A percentile compares a stretch with the other conserved stretches of the same genome.
Evolutionary conservation across 2,888 invertebrate species (phyloP).

Genomic region (Kuschelorhynchus macadamiae): DNA sequence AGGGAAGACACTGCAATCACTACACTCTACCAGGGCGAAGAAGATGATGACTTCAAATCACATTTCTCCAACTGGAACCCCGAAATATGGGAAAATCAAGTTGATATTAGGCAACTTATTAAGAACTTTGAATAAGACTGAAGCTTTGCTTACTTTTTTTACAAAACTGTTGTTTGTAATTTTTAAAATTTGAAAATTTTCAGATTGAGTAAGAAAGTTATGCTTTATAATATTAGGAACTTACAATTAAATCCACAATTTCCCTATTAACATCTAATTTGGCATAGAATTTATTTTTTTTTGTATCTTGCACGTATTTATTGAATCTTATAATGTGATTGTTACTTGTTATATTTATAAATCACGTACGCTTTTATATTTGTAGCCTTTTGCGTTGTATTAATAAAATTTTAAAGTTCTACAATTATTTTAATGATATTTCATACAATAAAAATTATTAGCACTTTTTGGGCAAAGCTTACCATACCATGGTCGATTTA

Average conservation of each 20-base stretch:
- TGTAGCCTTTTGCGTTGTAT: too few species aligned
- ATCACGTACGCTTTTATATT: too few species aligned
- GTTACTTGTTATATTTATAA: too few species aligned
- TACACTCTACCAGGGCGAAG: conserved; percentile 80
- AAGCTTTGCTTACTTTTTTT: conserved; percentile 4
- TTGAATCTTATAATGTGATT: too few species aligned
- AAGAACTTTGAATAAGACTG: conserved; percentile 32
- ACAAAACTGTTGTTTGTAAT: neutral
- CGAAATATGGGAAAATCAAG: conserved; percentile 72
- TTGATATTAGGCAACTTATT: conserved; percentile 30
- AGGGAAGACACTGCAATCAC: conserved; percentile 78
- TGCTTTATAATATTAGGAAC: too few species aligned
- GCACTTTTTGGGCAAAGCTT: too few species aligned
- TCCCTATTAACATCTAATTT: neutral
- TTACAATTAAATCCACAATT: too few species aligned
- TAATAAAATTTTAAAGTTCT: too few species aligned
- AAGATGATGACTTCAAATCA: conserved; percentile 81
- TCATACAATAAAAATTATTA: too few species aligned
- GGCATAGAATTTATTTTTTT: neutral
- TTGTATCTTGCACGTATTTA: neutral
- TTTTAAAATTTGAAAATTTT: neutral
- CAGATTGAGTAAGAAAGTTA: too few species aligned
- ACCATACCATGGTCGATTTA: too few species aligned
- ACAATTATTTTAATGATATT: too few species aligned
- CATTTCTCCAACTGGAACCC: conserved; percentile 84